Conservation (phyloP, 1,140 invertebrate genomes). For the Tenebrio molitor region DNA sequence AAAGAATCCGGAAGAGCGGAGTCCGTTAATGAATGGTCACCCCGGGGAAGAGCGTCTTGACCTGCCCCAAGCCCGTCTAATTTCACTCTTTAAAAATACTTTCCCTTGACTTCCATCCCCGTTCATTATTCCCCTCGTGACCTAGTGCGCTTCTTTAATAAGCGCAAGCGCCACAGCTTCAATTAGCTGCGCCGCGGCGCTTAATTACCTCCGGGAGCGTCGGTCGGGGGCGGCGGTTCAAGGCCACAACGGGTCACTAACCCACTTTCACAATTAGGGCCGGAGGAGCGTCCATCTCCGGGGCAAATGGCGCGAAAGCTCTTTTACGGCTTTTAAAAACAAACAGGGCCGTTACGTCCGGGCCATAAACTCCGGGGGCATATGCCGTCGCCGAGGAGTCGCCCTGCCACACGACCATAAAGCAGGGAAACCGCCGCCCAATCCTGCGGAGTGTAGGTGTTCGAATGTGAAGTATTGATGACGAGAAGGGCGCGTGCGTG, state of each 20-base stretch:
- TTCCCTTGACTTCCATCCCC: conserved; percentile 63
- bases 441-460: conserved; percentile 61
- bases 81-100: conserved; percentile 65
- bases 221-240: conserved; percentile 57
- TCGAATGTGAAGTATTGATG: conserved; percentile 65
- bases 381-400: conserved; percentile 51
- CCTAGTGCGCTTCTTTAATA: conserved; percentile 64
- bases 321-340: conserved; percentile 35
- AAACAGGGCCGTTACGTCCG: conserved; percentile 53
- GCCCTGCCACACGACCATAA: conserved; percentile 24
- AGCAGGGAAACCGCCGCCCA: conserved; percentile 56
- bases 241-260: conserved; percentile 55
- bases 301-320: background rate
- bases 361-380: conserved; percentile 56
- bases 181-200: conserved; percentile 62
- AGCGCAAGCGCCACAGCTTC: conserved; percentile 60
- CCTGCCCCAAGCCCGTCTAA: conserved; percentile 62
- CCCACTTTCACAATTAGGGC: conserved; percentile 40
- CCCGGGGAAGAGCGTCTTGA: conserved; percentile 51
- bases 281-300: no score
- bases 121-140: conserved; percentile 65
- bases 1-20: background rate
- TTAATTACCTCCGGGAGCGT: conserved; percentile 64
- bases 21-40: conserved; percentile 52
- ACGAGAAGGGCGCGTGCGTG: conserved; percentile 62